These are phyloP conservation scores for Agriotes lineatus DNA, from an alignment of 2,888 invertebrate species.

Conservation along the genomic window DNA sequence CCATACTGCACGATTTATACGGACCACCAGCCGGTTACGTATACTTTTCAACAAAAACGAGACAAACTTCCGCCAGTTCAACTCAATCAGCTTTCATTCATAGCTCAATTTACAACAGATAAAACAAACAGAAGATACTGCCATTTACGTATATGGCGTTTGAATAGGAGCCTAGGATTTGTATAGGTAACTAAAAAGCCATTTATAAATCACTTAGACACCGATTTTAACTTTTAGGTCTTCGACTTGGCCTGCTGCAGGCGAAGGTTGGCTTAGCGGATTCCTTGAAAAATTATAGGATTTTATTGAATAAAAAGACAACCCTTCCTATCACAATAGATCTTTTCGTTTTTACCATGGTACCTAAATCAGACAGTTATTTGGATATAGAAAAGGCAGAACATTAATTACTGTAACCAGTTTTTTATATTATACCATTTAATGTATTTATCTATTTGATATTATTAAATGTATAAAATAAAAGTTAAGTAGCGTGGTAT, in stretches of 20 bases:
- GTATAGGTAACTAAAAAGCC: not conserved
- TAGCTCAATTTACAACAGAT: no score
- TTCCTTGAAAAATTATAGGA: conserved; percentile 48
- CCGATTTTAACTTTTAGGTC: conserved; percentile 45
- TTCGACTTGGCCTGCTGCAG: conserved; percentile 55
- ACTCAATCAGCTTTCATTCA: conserved; percentile 62
- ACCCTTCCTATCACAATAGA: conserved; percentile 41
- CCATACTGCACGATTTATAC: no score
- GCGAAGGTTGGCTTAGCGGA: conserved; percentile 51
- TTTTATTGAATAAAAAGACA: conserved; percentile 38
- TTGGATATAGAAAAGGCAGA: conserved; percentile 28
- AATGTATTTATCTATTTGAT: no score
- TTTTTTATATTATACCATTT: no score
- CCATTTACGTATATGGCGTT: conserved; percentile 54
- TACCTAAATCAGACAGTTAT: conserved; percentile 42
- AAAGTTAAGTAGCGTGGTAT: no score
- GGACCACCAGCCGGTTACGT: no score
- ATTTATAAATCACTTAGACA: not conserved
- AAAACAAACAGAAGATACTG: conserved; percentile 50
- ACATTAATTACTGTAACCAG: no score
- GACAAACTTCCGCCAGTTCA: conserved; percentile 62
- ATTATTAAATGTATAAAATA: no score
- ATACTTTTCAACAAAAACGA: no score
- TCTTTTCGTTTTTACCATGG: conserved; percentile 30
- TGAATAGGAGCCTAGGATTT: no score